Base-by-base conservation (phyloP, 2,113 vertebrate species). In the Clarias batrachus region DNA sequence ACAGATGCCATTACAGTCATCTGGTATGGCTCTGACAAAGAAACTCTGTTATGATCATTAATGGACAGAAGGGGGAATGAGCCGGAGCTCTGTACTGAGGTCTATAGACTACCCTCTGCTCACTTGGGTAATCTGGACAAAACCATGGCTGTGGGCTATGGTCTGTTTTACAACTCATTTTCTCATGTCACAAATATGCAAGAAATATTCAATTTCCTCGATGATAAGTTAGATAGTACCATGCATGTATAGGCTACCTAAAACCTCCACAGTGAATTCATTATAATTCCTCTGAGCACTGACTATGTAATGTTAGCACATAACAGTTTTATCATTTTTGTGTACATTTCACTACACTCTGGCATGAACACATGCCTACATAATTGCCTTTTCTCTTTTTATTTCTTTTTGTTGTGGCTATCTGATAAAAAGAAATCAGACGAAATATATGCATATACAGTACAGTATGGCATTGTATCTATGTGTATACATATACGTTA, bases 171-270 rank as follows among this genome's bases (percentile, higher is more conserved):
- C 79, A 33, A 48, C 62, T 79, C 52, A 62, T 77, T 83, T 74
- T 56, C 41, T 87, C 86, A 87, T 87, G 81, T 56, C 59, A 56
- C 30, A 87, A 87, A 82, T 87, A 87, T 87, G 86, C 60, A 83
- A 87, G 70, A 83, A 82, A 87, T 86, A 68, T 86, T 86, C 79
- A 41, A 63, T 65, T 76, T 87, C 41, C 59, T 77, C 33, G 3
- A 54, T 33, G 23, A 81, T 52, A 59, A 57, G 56, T 68, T n/a
- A 41, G 25, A 30, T 73, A 63, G 37, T 73, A 80, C 78, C 65
- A 54, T 60, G 57, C 71, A 17, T 41, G 33, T 4, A 27, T 23
- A 63, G 56, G 66, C 66, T 73, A 71, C 52, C 8, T 63, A 80
- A 80, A 71, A 65, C 56, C 16, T 30, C 25, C 63, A 33, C 41